Conservation (phyloP, 2,888 invertebrate genomes). For the Sepioteuthis lessoniana region DNA sequence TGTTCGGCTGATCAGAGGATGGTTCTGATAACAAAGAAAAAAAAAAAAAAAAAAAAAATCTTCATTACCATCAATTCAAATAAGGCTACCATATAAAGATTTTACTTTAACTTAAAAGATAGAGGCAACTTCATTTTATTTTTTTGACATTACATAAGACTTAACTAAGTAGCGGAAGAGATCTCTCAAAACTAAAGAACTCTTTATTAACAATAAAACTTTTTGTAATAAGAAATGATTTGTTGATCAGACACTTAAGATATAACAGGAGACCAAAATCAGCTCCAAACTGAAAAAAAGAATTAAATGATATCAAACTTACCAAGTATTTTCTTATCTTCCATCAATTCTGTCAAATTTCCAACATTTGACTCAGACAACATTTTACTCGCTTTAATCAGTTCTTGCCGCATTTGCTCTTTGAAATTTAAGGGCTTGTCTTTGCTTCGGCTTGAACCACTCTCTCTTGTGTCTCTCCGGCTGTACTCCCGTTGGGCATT, state of each 20-base stretch:
- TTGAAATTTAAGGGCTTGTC: constrained; percentile 70
- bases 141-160: no score
- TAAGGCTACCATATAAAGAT: not conserved
- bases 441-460: constrained; percentile 49
- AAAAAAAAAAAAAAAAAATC: constrained; percentile 39
- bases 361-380: constrained; percentile 55
- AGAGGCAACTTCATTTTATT: no score
- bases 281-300: not conserved
- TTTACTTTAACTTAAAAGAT: no score
- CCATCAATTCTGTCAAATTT: constrained; percentile 48
- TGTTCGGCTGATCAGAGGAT: constrained; percentile 59
- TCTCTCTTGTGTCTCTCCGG: constrained; percentile 51
- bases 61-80: not conserved
- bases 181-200: no score
- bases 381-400: constrained; percentile 65
- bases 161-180: no score
- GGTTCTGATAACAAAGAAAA: constrained; percentile 54
- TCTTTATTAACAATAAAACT: no score
- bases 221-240: no score
- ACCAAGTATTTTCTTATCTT: constrained; percentile 51
- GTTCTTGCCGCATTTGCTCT: constrained; percentile 71
- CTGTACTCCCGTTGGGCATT: constrained; percentile 50
- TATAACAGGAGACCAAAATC: no score
- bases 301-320: constrained; percentile 19
- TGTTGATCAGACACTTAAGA: no score